Evolutionary conservation across 2,113 vertebrate species (phyloP), one percentile per base, ranked within the genome.

Genomic region (Trichechus manatus): DNA sequence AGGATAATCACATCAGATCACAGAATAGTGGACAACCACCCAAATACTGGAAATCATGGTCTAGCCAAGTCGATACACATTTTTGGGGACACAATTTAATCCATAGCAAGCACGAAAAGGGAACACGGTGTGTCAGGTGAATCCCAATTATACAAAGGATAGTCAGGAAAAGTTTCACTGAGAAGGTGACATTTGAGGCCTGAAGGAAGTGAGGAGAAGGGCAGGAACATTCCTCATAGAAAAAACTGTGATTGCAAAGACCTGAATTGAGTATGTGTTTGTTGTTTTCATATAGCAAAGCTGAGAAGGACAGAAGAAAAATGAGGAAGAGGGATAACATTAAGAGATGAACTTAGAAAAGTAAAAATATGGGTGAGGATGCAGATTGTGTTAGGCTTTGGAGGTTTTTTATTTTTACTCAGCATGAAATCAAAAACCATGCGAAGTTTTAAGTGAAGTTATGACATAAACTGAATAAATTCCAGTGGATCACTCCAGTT

Each of bases 191-290:
- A 33, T 53, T 47, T 89, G 66, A 44, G 19, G 64, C 39, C 63
- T 64, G 8, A 2, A 72, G 36, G n/a, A 84, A 89, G 23, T 42
- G 3, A 92, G 23, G n/a, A 47, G 25, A 9, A 15, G n/a, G 17
- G 11, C 6, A 23, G 19, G 17, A 84, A 6, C 1, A 29, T 17
- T 29, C 14, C 29, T 5, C 3, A 0, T 8, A 25, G 22, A 39
- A 66, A 53, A 79, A 50, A 84, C 14, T 42, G 19, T 42, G 19
- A 31, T 4, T 3, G 2, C 25, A 23, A 64, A 82, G 36, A 29
- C 20, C 59, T 47, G 50, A 36, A 23, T 44, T 19, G 47, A 17
- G 3, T 9, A 6, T 5, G 9, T 39, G 4, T 5, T 3, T 14
- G 11, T 27, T 44, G 7, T 23, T 50, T 91, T 50, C 77, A 82